Percentiles rank a stretch among this genome's conserved stretches.
Evolutionary conservation across 2,797 vertebrate genomes (phyloP).

Genomic region (Gadopsis marmoratus): DNA sequence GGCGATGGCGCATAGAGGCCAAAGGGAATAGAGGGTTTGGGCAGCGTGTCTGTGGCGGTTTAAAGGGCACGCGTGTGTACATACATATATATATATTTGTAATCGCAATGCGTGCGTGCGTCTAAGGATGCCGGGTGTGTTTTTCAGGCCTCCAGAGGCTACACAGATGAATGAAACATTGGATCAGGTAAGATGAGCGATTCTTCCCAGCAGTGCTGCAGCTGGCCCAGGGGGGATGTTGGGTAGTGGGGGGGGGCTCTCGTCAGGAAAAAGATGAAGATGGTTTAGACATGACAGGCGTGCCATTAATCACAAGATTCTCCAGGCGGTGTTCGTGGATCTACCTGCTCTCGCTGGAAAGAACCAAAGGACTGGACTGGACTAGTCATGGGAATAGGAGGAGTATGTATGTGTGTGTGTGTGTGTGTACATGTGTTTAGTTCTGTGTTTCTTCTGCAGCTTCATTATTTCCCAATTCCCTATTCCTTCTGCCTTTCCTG

Average conservation of each 20-base stretch:
- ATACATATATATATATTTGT: conserved; percentile 40
- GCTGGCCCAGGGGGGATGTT: conserved; percentile 75
- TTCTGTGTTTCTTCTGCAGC: conserved; percentile 65
- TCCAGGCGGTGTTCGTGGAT: conserved; percentile 61
- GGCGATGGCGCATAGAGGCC: conserved; percentile 9
- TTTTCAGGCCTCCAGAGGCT: conserved; percentile 76
- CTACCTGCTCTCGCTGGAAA: conserved; percentile 55
- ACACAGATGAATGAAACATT: conserved; percentile 78
- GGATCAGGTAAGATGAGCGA: conserved; percentile 80
- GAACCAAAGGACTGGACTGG: conserved; percentile 68
- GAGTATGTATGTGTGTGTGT: not conserved
- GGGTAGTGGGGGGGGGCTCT: conserved; percentile 47
- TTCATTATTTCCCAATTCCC: conserved; percentile 73
- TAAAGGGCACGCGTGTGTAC: conserved; percentile 39
- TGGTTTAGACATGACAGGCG: conserved; percentile 74
- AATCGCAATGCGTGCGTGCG: conserved; percentile 20
- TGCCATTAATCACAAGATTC: conserved; percentile 77
- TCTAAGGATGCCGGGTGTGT: conserved; percentile 51
- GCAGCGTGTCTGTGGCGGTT: conserved; percentile 16
- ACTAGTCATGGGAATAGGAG: conserved; percentile 59
- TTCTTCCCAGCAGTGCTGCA: conserved; percentile 75
- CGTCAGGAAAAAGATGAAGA: conserved; percentile 70
- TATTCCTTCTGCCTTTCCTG: conserved; percentile 62
- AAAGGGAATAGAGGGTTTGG: conserved; percentile 32
- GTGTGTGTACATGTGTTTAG: conserved; percentile 46